phyloP scores from a whole-genome alignment of 2,113 vertebrate species.

The Eudorcas thomsonii region DNA sequence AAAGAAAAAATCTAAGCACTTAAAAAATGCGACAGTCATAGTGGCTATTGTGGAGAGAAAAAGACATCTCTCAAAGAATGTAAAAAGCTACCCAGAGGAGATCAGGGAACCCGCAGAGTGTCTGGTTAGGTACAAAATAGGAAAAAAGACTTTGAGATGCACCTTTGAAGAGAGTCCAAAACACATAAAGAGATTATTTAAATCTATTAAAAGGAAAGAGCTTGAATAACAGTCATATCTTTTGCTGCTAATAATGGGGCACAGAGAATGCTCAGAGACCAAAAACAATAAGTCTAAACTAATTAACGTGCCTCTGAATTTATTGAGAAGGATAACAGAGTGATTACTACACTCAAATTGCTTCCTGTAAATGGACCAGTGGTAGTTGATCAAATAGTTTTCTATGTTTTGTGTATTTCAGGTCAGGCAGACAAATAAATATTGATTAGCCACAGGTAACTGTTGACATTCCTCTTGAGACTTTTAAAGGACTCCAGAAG shows the following conservation, averaged over 20 bases:
- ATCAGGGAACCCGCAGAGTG: background rate
- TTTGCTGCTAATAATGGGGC: background rate
- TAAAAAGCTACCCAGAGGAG: background rate
- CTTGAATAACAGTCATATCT: background rate
- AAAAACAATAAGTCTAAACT: background rate
- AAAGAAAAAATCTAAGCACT: background rate
- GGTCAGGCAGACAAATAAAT: background rate
- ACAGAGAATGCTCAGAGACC: background rate
- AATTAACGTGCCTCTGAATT: background rate
- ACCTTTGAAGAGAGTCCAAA: slow-evolving; percentile 36
- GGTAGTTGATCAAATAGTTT: background rate
- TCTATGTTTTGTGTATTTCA: background rate
- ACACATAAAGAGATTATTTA: slow-evolving; percentile 29
- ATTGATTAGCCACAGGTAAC: background rate
- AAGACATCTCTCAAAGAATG: slow-evolving; percentile 14
- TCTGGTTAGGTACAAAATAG: background rate
- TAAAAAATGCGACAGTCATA: slow-evolving; percentile 25
- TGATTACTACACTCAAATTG: background rate
- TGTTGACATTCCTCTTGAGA: background rate
- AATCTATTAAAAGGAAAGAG: slow-evolving; percentile 6
- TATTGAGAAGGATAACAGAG: background rate
- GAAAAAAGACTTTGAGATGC: slow-evolving; percentile 20
- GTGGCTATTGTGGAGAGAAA: slow-evolving; percentile 28
- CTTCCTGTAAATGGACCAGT: background rate
- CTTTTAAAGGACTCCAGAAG: background rate